Percentiles rank a stretch among this genome's conserved stretches.
These are phyloP conservation scores for Xestoiulus laeticollis DNA, from an alignment of 2,888 invertebrate species.

Conservation along the genomic window DNA sequence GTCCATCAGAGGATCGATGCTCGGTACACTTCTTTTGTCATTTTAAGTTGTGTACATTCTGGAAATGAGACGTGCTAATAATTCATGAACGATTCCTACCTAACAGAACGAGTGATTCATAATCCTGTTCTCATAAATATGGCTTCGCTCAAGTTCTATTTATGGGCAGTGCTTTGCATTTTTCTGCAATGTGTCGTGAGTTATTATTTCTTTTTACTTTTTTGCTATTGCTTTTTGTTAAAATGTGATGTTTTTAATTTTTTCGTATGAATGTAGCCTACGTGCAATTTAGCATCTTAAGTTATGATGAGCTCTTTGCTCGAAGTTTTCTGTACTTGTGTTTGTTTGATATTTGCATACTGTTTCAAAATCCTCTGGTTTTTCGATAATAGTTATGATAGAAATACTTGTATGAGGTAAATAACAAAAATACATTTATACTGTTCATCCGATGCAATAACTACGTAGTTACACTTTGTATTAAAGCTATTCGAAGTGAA, in stretches of 20 bases:
- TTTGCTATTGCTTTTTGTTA: constrained; percentile 14
- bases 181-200: constrained; percentile 41
- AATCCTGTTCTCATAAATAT: constrained; percentile 34
- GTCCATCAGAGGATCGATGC: neutral
- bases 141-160: constrained; percentile 43
- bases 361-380: neutral
- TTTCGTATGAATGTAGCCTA: neutral
- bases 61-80: neutral
- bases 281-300: neutral
- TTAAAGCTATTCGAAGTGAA: no score
- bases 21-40: neutral
- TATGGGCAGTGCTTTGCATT: constrained; percentile 41
- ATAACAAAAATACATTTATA: no score
- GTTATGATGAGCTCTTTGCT: neutral
- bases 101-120: constrained; percentile 30
- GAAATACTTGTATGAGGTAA: no score
- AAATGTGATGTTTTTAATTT: neutral
- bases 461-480: no score
- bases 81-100: constrained; percentile 30
- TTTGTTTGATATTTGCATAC: neutral
- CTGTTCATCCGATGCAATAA: no score
- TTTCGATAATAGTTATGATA: neutral
- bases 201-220: constrained; percentile 30
- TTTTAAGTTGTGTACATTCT: neutral
- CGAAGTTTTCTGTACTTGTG: neutral